A percentile compares a stretch with the other conserved stretches of the same genome.
Evolutionary conservation across 2,797 vertebrate genomes (phyloP).

Genomic region (Chelonia mydas): DNA sequence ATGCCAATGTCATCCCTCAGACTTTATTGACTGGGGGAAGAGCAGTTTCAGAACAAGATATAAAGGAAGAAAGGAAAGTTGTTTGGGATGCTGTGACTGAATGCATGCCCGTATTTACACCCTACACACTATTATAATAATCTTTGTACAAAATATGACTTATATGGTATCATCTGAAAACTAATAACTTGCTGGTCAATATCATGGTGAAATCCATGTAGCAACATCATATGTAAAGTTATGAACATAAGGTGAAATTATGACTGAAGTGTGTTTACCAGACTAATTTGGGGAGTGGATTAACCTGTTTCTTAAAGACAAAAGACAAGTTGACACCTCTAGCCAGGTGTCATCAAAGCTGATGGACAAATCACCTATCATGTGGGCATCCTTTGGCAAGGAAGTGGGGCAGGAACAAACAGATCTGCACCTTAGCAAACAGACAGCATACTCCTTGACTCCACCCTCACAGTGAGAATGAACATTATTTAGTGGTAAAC

Average conservation of each 20-base stretch:
- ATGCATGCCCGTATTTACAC: too few species aligned
- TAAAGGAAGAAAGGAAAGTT: neutral
- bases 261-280: neutral
- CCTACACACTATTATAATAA: too few species aligned
- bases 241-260: neutral
- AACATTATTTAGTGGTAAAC: neutral
- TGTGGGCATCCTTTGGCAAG: neutral
- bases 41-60: neutral
- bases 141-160: too few species aligned
- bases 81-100: accelerated
- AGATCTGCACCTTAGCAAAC: neutral
- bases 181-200: neutral
- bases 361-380: neutral
- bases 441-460: neutral
- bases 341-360: neutral
- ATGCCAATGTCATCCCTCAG: neutral
- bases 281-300: neutral
- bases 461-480: neutral
- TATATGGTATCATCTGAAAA: neutral
- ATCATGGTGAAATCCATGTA: neutral
- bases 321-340: neutral
- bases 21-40: neutral
- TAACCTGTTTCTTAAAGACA: neutral
- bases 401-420: neutral
- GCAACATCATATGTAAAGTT: neutral